A percentile compares a stretch with the other conserved stretches of the same genome.
phyloP scores from a whole-genome alignment of 2,888 invertebrate genomes.

The Oxyteleia sp. region DNA sequence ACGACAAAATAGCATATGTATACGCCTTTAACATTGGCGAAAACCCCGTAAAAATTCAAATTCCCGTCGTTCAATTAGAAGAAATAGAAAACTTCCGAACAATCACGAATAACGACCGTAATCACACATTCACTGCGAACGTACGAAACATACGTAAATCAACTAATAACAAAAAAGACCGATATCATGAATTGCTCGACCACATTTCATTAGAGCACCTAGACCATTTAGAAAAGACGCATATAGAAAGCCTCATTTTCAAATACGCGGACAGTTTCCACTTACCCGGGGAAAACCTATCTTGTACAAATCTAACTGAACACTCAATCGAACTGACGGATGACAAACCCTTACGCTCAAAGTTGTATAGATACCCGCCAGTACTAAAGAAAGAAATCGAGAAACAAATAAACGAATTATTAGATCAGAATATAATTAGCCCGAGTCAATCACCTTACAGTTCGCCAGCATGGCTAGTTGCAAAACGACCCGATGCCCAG shows the following conservation, averaged over 20 bases:
- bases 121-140: too few relatives aligned
- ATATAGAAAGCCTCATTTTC: neutral
- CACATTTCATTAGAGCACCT: neutral
- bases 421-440: constrained; percentile 11
- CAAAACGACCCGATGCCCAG: constrained; percentile 1
- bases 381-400: constrained; percentile 6
- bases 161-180: too few relatives aligned
- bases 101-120: too few relatives aligned
- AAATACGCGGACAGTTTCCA: neutral
- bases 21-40: too few relatives aligned
- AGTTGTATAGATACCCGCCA: constrained; percentile 8
- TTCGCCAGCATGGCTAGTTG: neutral
- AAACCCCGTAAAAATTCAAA: too few relatives aligned
- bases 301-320: neutral
- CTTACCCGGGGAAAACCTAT: neutral
- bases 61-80: too few relatives aligned
- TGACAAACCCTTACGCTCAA: neutral
- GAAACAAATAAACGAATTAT: constrained; percentile 5
- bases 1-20: too few relatives aligned
- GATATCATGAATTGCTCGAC: neutral
- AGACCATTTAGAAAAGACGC: neutral
- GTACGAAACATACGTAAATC: too few relatives aligned
- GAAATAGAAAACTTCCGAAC: too few relatives aligned
- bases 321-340: neutral
- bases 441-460: neutral